Evolutionary conservation across 1,140 invertebrate genomes (phyloP).

Genomic region (Vanessa tameamea): DNA sequence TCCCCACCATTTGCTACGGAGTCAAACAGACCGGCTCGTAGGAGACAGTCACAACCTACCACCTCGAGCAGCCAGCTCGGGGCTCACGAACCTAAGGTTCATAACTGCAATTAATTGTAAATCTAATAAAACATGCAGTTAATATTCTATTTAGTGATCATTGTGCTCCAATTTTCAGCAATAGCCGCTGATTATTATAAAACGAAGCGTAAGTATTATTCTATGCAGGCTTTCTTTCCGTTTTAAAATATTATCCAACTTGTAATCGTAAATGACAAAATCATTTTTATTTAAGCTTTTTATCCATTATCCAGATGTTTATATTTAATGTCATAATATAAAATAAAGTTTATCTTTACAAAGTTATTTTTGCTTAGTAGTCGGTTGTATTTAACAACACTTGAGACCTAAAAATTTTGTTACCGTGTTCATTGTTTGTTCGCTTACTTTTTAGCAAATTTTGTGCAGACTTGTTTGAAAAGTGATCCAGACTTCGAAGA

Average conservation of each 20-base stretch:
- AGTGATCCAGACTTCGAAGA: constrained; percentile 83
- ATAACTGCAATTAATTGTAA: neutral
- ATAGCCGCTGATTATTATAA: constrained; percentile 62
- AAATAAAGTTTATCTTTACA: too few relatives aligned
- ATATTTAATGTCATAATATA: too few relatives aligned
- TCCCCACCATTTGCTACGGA: constrained; percentile 55
- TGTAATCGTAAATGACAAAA: neutral
- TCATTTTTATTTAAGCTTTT: too few relatives aligned
- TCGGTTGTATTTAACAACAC: too few relatives aligned
- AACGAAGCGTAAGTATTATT: constrained; percentile 71
- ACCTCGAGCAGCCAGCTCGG: constrained; percentile 59
- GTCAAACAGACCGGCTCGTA: constrained; percentile 47
- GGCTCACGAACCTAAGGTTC: constrained; percentile 44
- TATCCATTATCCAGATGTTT: too few relatives aligned
- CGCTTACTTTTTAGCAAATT: constrained; percentile 81
- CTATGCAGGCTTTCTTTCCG: constrained; percentile 25
- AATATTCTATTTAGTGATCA: constrained; percentile 65
- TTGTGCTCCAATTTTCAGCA: constrained; percentile 55
- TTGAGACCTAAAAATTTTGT: too few relatives aligned
- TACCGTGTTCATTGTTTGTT: neutral
- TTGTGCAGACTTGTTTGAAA: constrained; percentile 84
- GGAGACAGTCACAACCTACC: constrained; percentile 60
- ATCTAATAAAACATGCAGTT: constrained; percentile 54
- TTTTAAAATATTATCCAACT: constrained; percentile 9
- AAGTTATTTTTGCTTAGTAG: too few relatives aligned